Percentiles rank a stretch among this genome's conserved stretches.
Evolutionary conservation across 1,140 invertebrate genomes (phyloP).

Genomic region (Penaeus chinensis): DNA sequence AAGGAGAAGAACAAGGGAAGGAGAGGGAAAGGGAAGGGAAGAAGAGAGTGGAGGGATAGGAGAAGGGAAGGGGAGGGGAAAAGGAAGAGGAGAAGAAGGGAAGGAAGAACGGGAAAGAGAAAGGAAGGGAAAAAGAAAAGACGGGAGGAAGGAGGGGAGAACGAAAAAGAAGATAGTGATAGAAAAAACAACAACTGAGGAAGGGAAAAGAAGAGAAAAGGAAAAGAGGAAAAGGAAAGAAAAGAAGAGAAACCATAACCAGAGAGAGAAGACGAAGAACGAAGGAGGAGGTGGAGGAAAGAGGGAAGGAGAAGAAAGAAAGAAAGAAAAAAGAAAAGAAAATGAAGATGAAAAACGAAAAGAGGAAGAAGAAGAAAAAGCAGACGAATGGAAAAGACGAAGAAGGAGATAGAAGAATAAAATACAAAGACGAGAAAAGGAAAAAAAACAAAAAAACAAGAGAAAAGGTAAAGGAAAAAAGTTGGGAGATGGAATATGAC

Average conservation of each 20-base stretch:
- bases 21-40: not conserved
- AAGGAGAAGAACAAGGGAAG: not conserved
- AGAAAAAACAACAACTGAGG: not conserved
- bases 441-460: too few relatives aligned
- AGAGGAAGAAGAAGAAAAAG: too few relatives aligned
- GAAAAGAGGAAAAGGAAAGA: not conserved
- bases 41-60: not conserved
- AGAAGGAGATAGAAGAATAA: too few relatives aligned
- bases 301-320: not conserved
- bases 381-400: too few relatives aligned
- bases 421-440: too few relatives aligned
- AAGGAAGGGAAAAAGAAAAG: too few relatives aligned
- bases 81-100: not conserved
- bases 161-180: too few relatives aligned
- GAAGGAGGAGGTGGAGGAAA: not conserved
- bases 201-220: not conserved
- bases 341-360: not conserved
- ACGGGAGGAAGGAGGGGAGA: not conserved
- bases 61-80: too few relatives aligned
- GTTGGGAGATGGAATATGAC: not conserved
- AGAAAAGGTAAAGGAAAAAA: too few relatives aligned
- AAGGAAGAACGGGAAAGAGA: not conserved
- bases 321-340: not conserved
- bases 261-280: not conserved
- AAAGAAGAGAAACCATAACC: not conserved